Conservation (phyloP, 2,888 invertebrate genomes). For the Mantis religiosa region DNA sequence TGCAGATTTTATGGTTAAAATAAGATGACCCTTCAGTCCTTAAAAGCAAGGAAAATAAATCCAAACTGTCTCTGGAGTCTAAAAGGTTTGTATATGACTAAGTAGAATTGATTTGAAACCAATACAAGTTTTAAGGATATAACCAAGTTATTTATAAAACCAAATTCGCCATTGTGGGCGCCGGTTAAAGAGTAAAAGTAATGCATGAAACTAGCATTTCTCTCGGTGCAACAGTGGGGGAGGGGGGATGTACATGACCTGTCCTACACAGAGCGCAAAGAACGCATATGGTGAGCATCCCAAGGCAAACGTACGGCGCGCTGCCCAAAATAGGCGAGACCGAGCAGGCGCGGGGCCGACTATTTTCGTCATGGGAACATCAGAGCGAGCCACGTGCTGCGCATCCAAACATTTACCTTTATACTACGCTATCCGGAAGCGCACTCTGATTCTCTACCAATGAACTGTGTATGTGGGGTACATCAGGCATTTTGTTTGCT, state of each 20-base stretch:
- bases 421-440: not conserved
- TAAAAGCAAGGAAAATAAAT: no score
- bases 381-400: not conserved
- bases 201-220: not conserved
- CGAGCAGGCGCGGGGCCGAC: not conserved
- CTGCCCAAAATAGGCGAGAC: constrained; percentile 37
- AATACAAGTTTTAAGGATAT: no score
- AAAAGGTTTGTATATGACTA: no score
- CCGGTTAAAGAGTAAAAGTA: no score
- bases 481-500: no score
- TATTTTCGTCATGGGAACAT: constrained; percentile 2
- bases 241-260: not conserved
- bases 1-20: no score
- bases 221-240: not conserved
- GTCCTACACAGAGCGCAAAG: not conserved
- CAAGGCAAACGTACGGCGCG: not conserved
- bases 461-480: not conserved
- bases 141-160: no score
- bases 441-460: not conserved
- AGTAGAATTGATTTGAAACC: no score
- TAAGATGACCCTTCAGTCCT: no score
- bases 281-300: not conserved
- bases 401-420: not conserved
- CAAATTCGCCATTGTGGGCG: no score
- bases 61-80: no score